phyloP scores from a whole-genome alignment of 2,888 invertebrate species.

The Sclerodermus sp. region DNA sequence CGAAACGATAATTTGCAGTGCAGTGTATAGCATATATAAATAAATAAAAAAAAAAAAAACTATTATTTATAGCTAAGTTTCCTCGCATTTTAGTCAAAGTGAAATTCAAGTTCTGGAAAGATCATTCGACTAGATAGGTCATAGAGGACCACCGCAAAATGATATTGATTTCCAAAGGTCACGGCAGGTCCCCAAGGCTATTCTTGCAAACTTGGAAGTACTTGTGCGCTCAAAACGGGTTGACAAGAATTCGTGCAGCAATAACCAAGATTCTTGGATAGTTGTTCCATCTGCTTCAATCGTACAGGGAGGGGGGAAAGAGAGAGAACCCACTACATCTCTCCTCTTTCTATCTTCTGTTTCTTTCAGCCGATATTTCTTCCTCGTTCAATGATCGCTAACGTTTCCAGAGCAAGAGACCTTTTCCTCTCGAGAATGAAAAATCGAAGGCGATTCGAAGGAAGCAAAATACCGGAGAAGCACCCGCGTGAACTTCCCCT shows the following conservation, averaged over 20 bases:
- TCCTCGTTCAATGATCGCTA: conserved; percentile 4
- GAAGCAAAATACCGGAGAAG: conserved; percentile 33
- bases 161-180: too few species aligned
- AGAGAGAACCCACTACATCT: not conserved
- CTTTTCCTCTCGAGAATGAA: conserved; percentile 17
- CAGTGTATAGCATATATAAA: too few species aligned
- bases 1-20: too few species aligned
- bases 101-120: too few species aligned
- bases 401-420: too few species aligned
- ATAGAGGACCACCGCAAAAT: too few species aligned
- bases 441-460: conserved; percentile 27
- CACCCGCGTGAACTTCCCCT: conserved; percentile 4
- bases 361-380: conserved; percentile 28
- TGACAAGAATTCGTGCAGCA: conserved; percentile 25
- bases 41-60: too few species aligned
- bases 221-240: conserved; percentile 21
- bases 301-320: conserved; percentile 18
- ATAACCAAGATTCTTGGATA: conserved; percentile 25
- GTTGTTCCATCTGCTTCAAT: conserved; percentile 32
- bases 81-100: too few species aligned
- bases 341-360: conserved; percentile 12
- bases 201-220: too few species aligned
- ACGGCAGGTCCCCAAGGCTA: too few species aligned
- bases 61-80: too few species aligned
- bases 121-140: too few species aligned